These are phyloP conservation scores for Cyanoderma ruficeps DNA, from an alignment of 2,113 vertebrate genomes.

Conservation along the genomic window DNA sequence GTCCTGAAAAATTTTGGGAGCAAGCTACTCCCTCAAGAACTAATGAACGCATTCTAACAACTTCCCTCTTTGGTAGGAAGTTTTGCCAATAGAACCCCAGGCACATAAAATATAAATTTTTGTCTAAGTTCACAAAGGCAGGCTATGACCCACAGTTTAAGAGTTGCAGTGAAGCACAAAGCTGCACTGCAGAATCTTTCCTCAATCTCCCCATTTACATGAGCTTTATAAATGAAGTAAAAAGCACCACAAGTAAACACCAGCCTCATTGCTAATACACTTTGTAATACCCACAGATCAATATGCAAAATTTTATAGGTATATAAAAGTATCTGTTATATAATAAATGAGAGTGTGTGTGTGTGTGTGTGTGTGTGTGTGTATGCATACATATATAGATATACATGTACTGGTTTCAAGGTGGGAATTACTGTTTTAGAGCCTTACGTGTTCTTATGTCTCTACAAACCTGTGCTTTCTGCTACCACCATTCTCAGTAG, in stretches of 20 bases:
- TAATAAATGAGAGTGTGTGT: neutral
- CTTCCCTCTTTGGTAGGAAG: neutral
- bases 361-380: neutral
- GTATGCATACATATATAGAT: fast-evolving
- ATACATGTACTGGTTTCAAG: neutral
- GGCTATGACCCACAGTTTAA: neutral
- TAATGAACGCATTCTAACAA: neutral
- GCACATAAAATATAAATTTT: neutral
- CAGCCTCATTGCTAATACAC: neutral
- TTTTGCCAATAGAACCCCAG: neutral
- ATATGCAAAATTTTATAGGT: neutral
- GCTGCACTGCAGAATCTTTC: neutral
- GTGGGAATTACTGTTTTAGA: neutral
- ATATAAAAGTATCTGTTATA: neutral
- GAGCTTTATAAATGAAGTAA: neutral
- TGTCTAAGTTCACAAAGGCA: neutral
- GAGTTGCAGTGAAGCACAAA: neutral
- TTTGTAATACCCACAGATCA: neutral
- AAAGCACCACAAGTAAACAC: neutral
- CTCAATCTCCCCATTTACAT: fast-evolving
- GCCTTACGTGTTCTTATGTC: neutral
- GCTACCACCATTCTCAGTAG: neutral
- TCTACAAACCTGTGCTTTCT: neutral
- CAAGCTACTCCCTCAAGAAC: neutral
- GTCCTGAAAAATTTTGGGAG: neutral